Base-by-base conservation (phyloP, 2,888 invertebrate species). In the Megamerina dolium region DNA sequence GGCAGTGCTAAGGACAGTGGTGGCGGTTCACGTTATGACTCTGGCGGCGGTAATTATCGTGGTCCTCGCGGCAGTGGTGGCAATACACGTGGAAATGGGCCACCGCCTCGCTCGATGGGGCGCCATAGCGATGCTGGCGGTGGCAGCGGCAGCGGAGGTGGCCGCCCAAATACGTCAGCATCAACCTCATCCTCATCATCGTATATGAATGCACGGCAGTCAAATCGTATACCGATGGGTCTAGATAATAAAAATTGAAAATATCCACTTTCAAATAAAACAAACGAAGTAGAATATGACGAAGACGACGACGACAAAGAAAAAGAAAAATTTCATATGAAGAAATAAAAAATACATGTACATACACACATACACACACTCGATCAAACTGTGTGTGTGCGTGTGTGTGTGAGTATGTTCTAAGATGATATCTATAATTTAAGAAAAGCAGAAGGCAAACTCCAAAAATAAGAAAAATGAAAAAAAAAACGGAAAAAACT, bases 221-320 rank as follows among this genome's bases (percentile, higher is more conserved):
- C 57, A 21, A 46, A 50, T 37, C 50, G 55, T 21, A 58, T 51
- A 41, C 49, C 54, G 16, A 38, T 59, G 51, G 61, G 60, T 31
- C 40, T 53, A 35, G 63, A 65, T 47, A 64, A 63, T 41, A 65
- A 65, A 54, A 64, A 64, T 51, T 65, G 51, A 56, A 43, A n/a
- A n/a, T 41, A 44, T 23, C 30, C 34, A 32, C 32, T 33, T 30
- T 37, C 33, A 33, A n/a, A n/a, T n/a, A n/a, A n/a, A 38, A 13
- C 29, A 42, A 30, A 29, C 46, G 55, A 53, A 55, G 53, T 53
- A 52, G 54, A 55, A 55, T n/a, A n/a, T 53, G 53, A 50, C 53
- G 41, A 52, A 50, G 35, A 36, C 30, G 20, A 35, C 37, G 37
- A 34, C 47, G 49, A 47, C 49, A 47, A 44, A 26, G 37, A 23